These are phyloP conservation scores for Lerema accius DNA, from an alignment of 1,140 invertebrate genomes.

Conservation along the genomic window DNA sequence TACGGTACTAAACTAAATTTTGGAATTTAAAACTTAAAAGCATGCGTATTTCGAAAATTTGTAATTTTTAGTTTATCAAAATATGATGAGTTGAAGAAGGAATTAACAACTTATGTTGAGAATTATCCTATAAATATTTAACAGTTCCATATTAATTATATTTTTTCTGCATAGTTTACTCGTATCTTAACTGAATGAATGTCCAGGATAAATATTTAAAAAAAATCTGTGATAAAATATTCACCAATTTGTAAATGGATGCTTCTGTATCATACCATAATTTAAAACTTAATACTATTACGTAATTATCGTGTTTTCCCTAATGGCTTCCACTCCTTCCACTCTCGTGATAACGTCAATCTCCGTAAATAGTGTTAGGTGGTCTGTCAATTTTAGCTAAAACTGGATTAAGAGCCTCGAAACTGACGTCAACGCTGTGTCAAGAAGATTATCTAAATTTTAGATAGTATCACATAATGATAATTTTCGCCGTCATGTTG, in stretches of 20 bases:
- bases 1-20: too few species aligned
- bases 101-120: too few species aligned
- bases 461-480: conserved; percentile 38
- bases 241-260: background rate
- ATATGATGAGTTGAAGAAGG: too few species aligned
- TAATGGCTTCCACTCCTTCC: conserved; percentile 64
- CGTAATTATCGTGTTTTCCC: conserved; percentile 46
- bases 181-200: too few species aligned
- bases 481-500: background rate
- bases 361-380: conserved; percentile 63
- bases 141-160: too few species aligned
- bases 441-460: conserved; percentile 64
- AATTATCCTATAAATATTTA: too few species aligned
- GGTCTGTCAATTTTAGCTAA: conserved; percentile 63
- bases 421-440: conserved; percentile 55
- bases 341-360: conserved; percentile 69
- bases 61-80: too few species aligned
- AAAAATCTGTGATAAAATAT: background rate
- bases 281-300: conserved; percentile 32
- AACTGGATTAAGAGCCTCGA: conserved; percentile 53
- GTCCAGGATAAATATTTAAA: background rate
- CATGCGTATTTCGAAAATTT: too few species aligned
- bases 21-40: background rate
- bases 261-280: background rate
- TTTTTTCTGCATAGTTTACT: too few species aligned